Evolutionary conservation across 2,797 vertebrate species (phyloP).

Genomic region (Sylvia borin): DNA sequence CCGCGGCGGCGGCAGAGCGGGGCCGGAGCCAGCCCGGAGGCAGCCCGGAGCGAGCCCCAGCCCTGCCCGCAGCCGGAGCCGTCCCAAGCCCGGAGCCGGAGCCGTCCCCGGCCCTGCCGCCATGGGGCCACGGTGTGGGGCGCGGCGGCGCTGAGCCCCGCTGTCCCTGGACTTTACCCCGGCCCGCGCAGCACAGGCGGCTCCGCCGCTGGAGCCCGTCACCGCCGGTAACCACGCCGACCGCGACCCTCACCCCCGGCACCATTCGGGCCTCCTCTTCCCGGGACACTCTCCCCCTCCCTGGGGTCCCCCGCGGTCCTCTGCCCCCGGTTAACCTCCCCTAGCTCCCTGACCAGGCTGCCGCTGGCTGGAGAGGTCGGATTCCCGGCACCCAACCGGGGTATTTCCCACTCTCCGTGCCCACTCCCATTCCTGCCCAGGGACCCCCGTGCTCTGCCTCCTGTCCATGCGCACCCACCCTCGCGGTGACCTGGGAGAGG

Average conservation of each 20-base stretch:
- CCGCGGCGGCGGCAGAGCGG: not conserved
- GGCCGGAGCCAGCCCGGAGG: not conserved
- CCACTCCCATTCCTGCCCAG: not conserved
- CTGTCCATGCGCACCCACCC: not conserved
- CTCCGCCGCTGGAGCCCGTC: constrained; percentile 9
- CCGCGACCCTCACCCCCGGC: not conserved
- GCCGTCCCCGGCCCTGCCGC: not conserved
- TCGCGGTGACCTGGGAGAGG: not conserved
- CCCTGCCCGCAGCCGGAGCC: not conserved
- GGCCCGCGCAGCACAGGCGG: not conserved
- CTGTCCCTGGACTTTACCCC: constrained; percentile 31
- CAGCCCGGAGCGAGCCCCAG: not conserved
- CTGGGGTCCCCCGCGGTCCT: not conserved
- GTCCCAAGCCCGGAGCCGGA: not conserved
- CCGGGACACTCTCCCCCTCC: not conserved
- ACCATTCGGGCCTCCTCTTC: not conserved
- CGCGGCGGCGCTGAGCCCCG: not conserved
- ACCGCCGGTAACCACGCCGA: not conserved
- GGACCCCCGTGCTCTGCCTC: not conserved
- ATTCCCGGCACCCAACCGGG: not conserved
- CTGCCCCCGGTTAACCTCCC: too few species aligned
- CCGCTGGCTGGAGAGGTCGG: not conserved
- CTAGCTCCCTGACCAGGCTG: not conserved
- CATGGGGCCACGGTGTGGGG: constrained; percentile 23
- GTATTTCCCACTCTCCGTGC: not conserved